Evolutionary conservation across 2,113 vertebrate genomes (phyloP), one percentile per base, ranked within the genome.

Genomic region (Electrona antarctica): DNA sequence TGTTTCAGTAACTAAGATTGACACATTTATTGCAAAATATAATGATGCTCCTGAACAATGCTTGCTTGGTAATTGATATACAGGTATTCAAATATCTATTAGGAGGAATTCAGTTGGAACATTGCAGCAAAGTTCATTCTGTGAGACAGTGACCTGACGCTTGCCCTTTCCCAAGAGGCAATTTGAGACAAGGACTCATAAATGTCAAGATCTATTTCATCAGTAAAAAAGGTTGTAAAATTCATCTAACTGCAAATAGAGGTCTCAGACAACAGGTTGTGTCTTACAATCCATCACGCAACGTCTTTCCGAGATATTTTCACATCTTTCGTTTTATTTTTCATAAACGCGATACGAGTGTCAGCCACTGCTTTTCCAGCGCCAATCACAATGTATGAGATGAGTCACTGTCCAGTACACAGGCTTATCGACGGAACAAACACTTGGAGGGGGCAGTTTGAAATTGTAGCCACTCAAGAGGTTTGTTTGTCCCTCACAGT

Each of bases 21-120:
- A 85, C 78, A 60, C 55, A 73, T 73, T 79, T 73, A 81, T 69
- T 77, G 55, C 49, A 73, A 71, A 75, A 75, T 73, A 61, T 46
- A 71, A 64, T 77, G 64, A 65, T 64, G 60, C 61, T 74, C 55
- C 41, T 76, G 15, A 64, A 47, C 48, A 69, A 69, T 56, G 46
- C 62, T 41, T 69, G 14, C 51, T 11, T 15, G 9, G n/a, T 75
- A 76, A 41, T 41, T 21, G 21, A 21, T 21, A 76, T 77, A 55
- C 11, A 83, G 73, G 57, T 73, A 77, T 74, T 64, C 58, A 74
- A 76, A 70, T 73, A 48, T 63, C 65, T 57, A 80, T 82, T 67
- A 76, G 79, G 33, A 65, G 51, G 63, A 80, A 70, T 77, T 75
- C 74, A 80, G 57, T 68, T 54, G 57, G 51, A 81, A 81, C 77